A percentile compares a stretch with the other conserved stretches of the same genome.
Conservation (phyloP, 92 coral and sea anemone genomes). For the Siderastrea siderea region DNA sequence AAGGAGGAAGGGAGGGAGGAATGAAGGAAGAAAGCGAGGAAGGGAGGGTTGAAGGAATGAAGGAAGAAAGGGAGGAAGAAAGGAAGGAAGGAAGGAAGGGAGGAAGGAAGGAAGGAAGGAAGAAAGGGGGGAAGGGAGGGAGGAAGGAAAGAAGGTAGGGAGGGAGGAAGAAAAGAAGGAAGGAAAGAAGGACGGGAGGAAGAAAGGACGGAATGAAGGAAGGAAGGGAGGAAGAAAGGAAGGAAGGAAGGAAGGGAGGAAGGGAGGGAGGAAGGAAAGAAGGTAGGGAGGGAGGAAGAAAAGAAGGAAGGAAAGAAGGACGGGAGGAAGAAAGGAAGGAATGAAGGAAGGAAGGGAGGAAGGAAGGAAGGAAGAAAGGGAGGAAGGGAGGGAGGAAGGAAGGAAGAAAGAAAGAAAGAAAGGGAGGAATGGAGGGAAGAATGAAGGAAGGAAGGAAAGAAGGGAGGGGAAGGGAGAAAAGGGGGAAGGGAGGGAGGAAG, state of each 20-base stretch:
- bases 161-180: neutral
- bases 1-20: too few species aligned
- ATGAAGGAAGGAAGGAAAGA: neutral
- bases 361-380: neutral
- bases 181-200: neutral
- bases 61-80: too few species aligned
- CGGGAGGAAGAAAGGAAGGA: too few species aligned
- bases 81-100: too few species aligned
- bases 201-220: neutral
- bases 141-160: neutral
- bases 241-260: neutral
- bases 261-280: too few species aligned
- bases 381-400: neutral
- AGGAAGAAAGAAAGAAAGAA: neutral
- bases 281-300: neutral
- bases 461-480: neutral
- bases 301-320: neutral
- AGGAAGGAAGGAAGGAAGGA: neutral
- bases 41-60: too few species aligned
- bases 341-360: too few species aligned
- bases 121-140: neutral
- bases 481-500: neutral
- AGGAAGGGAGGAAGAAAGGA: too few species aligned
- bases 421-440: neutral
- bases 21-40: too few species aligned